Evolutionary conservation across 2,888 invertebrate species (phyloP).

Genomic region (Synanthedon andrenaeformis): DNA sequence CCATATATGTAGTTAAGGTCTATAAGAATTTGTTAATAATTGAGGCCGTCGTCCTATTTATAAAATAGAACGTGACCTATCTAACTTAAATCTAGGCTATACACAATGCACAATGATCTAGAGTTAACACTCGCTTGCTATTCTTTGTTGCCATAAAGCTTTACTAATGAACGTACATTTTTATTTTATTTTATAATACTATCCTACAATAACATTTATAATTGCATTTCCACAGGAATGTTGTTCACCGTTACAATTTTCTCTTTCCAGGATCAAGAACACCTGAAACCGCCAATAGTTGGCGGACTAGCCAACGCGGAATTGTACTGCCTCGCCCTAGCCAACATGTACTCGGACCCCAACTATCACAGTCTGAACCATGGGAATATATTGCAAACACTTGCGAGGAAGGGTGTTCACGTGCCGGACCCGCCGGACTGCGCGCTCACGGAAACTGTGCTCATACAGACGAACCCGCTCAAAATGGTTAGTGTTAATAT

Average conservation of each 20-base stretch:
- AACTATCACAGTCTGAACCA: constrained; percentile 97
- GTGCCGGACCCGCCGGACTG: constrained; percentile 86
- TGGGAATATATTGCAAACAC: constrained; percentile 93
- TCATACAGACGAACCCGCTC: constrained; percentile 95
- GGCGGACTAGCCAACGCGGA: constrained; percentile 94
- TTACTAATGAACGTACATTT: too few species aligned
- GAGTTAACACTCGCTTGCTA: too few species aligned
- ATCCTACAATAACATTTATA: too few species aligned
- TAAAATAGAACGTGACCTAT: too few species aligned
- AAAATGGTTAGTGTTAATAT: constrained; percentile 77
- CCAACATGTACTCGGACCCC: constrained; percentile 96
- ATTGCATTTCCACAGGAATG: too few species aligned
- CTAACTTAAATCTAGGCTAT: too few species aligned
- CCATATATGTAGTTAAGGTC: too few species aligned
- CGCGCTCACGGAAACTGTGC: constrained; percentile 93
- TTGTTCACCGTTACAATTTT: neutral
- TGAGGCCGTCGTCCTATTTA: too few species aligned
- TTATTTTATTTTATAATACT: too few species aligned
- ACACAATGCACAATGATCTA: too few species aligned
- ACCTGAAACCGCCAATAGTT: constrained; percentile 92
- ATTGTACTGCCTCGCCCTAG: constrained; percentile 92
- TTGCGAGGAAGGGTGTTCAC: constrained; percentile 91
- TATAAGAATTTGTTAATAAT: too few species aligned
- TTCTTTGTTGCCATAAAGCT: too few species aligned
- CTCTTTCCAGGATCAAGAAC: constrained; percentile 84